Evolutionary conservation across 2,888 invertebrate genomes (phyloP), one percentile per base, ranked within the genome.

Genomic region (Esperia sulphurella): DNA sequence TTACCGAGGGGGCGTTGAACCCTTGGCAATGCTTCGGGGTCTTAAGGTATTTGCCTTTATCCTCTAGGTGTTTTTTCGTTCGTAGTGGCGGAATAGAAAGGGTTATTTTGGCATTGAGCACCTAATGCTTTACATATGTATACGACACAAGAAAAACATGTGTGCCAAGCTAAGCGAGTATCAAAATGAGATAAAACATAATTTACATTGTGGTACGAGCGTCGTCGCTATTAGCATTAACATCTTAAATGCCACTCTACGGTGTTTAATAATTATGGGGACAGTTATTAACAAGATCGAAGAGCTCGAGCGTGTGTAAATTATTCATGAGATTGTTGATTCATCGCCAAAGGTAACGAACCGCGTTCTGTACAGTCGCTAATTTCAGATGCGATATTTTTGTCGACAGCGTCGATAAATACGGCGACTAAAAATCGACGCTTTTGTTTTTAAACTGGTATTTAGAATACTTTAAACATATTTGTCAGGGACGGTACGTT

Each of bases 251-350:
- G 51, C 51, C 50, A 48, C 29, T 35, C 35, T 31, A 41, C 48
- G 46, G 21, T 50, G 33, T 49, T 46, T 28, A 48, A 41, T 49
- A 46, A 46, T 48, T 43, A 68, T 69, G 64, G 61, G 55, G 59
- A 60, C 54, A 55, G 59, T 64, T 63, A 74, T 70, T 70, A 69
- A 63, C 63, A 59, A 53, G 61, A 65, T 54, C 53, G 52, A 52
- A 62, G 57, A 65, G 68, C 52, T 61, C 54, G 55, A 66, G 58
- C 66, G 61, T 59, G 59, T 66, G 68, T 68, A 75, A 74, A 77
- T 75, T 75, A 76, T 76, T 71, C 68, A 75, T 71, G 71, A 75
- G 71, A 76, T 69, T 69, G 73, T 83, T 83, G 80, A 80, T 71
- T 63, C 70, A 54, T 58, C 61, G 77, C 79, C 81, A 83, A 83